Conservation (phyloP, 2,888 invertebrate species). For the Octodonta nipae region DNA sequence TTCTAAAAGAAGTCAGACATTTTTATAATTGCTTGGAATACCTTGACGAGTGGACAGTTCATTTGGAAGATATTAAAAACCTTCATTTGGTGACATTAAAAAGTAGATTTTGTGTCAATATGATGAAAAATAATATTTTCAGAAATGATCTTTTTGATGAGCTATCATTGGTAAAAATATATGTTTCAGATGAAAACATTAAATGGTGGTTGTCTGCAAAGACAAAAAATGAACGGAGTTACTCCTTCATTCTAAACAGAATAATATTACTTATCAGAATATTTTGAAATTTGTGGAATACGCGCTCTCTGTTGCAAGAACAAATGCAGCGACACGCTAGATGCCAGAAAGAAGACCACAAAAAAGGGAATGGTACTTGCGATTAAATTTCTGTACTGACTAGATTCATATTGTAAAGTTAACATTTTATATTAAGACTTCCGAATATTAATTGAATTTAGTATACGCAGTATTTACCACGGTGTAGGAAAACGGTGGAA, state of each 20-base stretch:
- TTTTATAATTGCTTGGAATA: slow-evolving; percentile 1
- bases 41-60: slow-evolving; percentile 1
- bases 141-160: not conserved
- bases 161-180: slow-evolving; percentile 1
- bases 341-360: too few relatives aligned
- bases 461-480: too few relatives aligned
- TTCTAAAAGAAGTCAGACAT: slow-evolving; percentile 1
- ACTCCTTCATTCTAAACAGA: slow-evolving; percentile 1
- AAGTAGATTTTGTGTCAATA: too few relatives aligned
- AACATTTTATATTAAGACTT: too few relatives aligned
- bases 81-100: not conserved
- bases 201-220: slow-evolving; percentile 1
- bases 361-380: too few relatives aligned
- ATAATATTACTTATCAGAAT: slow-evolving; percentile 1
- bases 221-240: slow-evolving; percentile 1
- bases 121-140: not conserved
- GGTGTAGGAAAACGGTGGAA: too few relatives aligned
- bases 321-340: too few relatives aligned
- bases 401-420: too few relatives aligned
- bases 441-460: too few relatives aligned
- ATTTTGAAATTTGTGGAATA: too few relatives aligned
- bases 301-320: too few relatives aligned
- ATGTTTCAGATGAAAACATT: slow-evolving; percentile 1
- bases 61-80: not conserved
- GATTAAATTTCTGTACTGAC: too few relatives aligned